Base-by-base conservation (phyloP, 1,140 invertebrate species). In the Zaprionus gabonicus region DNA sequence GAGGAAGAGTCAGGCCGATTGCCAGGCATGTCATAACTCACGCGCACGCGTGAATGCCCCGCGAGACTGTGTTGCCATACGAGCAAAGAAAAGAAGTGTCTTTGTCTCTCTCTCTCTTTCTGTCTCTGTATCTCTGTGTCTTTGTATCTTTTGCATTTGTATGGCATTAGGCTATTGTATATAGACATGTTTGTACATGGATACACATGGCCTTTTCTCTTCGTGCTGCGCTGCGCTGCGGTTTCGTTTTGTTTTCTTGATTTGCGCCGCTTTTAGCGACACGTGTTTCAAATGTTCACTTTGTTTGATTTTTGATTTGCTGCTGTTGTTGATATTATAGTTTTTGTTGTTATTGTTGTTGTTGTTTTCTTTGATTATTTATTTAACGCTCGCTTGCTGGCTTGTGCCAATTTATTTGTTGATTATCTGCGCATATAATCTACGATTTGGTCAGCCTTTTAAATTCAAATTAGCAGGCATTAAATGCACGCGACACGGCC, bases 401-500 rank as follows among this genome's bases (percentile, higher is more conserved):
- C 44, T 51, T 51, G 84, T 84, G 84, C 84, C 84, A 85, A 86
- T 90, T 90, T 91, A 91, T 90, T 90, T 91, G 64, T 91, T 82
- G 78, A 85, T 90, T 90, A 90, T 90, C 85, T 76, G 70, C 70
- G 70, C 70, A 82, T 90, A 85, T 74, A 85, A 88, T 88, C 85
- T 85, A 82, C 78, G 82, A 59, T 63, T 88, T 85, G 81, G 70
- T 77, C 71, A 86, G 86, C 71, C 81, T 82, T 90, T 91, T 91
- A 90, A 91, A 90, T 90, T 90, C 73, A 91, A 90, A 90, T 90
- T 90, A 90, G 85, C 79, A 58, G 71, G 57, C 70, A 85, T 88
- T 82, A 85, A 86, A 90, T 90, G 79, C 85, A 90, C 85, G 85
- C 79, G 73, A 82, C 78, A 74, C 41, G 20, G 46, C 46, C 46